phyloP scores from a whole-genome alignment of 2,113 vertebrate species.

The Neomonachus schauinslandi region DNA sequence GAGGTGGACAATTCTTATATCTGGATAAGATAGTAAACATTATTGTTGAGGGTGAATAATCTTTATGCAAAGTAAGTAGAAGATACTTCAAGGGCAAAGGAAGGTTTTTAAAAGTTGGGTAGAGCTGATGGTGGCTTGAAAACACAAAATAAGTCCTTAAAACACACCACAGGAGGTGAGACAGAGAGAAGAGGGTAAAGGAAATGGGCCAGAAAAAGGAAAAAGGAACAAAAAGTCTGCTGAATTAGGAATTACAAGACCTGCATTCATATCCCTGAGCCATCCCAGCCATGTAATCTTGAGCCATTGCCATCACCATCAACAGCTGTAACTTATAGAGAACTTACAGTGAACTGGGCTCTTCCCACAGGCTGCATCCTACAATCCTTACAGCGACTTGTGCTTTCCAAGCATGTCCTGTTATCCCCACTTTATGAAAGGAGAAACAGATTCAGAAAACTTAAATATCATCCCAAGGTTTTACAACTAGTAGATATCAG shows the following conservation, averaged over 20 bases:
- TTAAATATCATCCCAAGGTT: neutral
- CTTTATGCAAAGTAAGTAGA: neutral
- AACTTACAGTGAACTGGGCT: neutral
- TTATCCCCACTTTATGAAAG: neutral
- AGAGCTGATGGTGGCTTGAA: neutral
- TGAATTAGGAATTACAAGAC: neutral
- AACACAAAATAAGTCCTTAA: constrained; percentile 18
- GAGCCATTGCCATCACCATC: neutral
- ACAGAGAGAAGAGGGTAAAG: neutral
- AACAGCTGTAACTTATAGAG: neutral
- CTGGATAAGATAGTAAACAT: neutral
- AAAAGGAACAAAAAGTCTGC: neutral
- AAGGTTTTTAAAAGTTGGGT: neutral
- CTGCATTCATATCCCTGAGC: neutral
- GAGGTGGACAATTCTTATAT: neutral
- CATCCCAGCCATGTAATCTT: neutral
- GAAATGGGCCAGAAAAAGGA: neutral
- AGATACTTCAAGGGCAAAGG: constrained; percentile 24
- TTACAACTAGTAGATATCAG: neutral
- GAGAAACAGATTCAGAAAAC: constrained; percentile 23
- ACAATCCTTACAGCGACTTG: neutral
- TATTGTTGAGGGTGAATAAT: neutral
- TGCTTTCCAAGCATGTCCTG: constrained; percentile 13
- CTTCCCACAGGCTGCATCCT: neutral
- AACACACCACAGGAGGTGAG: neutral